phyloP scores from a whole-genome alignment of 2,797 vertebrate species.

The Molossus molossus region DNA sequence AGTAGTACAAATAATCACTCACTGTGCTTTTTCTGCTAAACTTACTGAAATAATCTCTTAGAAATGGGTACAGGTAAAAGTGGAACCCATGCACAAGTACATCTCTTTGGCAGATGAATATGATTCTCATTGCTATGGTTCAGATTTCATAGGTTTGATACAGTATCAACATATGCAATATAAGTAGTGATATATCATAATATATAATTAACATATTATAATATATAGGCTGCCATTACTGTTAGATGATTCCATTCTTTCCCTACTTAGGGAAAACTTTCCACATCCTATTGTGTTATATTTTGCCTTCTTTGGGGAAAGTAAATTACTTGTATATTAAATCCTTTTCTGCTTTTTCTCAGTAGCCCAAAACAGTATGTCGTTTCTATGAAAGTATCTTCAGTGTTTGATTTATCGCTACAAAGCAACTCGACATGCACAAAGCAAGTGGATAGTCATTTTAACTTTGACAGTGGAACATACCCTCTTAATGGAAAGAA shows the following conservation, averaged over 20 bases:
- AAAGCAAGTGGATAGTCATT: background rate
- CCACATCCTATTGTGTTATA: background rate
- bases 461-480: background rate
- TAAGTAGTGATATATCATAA: background rate
- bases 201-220: too few species aligned
- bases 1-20: background rate
- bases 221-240: background rate
- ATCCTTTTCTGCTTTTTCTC: background rate
- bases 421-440: background rate
- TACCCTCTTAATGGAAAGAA: background rate
- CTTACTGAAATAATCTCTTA: slow-evolving; percentile 1
- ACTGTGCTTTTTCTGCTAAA: background rate
- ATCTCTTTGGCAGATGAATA: background rate
- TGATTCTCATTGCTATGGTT: background rate
- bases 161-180: background rate
- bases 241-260: background rate
- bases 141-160: background rate
- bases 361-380: background rate
- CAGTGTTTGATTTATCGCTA: background rate
- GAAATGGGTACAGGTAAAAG: background rate
- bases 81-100: background rate
- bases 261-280: background rate
- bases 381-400: background rate
- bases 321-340: background rate
- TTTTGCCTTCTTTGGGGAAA: background rate